Conservation (phyloP, 2,888 invertebrate species). For the Antheraea yamamai region DNA sequence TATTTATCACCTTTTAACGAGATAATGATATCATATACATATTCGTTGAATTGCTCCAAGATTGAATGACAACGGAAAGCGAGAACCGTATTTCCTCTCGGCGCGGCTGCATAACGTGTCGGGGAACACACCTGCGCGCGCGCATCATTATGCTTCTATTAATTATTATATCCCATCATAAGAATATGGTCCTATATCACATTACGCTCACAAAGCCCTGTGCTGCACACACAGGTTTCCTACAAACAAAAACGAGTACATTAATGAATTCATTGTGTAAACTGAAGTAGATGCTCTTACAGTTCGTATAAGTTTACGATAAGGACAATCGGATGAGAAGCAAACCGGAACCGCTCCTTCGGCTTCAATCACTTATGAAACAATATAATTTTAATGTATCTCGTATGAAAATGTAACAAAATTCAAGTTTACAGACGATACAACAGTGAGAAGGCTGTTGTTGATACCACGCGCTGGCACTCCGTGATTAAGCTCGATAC, state of each 20-base stretch:
- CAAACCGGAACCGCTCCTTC: not conserved
- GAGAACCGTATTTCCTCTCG: not conserved
- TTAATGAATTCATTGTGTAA: not conserved
- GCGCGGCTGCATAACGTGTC: not conserved
- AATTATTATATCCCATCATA: constrained; percentile 9
- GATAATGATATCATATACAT: not conserved
- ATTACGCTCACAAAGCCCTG: not conserved
- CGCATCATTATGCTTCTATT: not conserved
- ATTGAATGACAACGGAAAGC: not conserved
- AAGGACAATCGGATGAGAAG: not conserved
- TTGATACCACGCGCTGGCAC: no score
- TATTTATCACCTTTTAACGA: not conserved
- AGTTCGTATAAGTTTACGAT: not conserved
- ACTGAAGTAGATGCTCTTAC: not conserved
- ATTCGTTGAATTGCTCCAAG: not conserved
- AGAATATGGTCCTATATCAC: not conserved
- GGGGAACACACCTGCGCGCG: not conserved
- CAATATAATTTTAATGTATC: not conserved
- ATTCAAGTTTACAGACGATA: not conserved
- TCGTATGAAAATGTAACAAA: not conserved
- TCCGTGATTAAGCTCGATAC: no score
- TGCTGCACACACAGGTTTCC: not conserved
- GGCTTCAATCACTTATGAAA: not conserved
- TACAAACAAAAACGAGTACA: not conserved
- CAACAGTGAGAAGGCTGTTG: not conserved